phyloP scores from a whole-genome alignment of 2,113 vertebrate species.

The Rhipidura dahli region DNA sequence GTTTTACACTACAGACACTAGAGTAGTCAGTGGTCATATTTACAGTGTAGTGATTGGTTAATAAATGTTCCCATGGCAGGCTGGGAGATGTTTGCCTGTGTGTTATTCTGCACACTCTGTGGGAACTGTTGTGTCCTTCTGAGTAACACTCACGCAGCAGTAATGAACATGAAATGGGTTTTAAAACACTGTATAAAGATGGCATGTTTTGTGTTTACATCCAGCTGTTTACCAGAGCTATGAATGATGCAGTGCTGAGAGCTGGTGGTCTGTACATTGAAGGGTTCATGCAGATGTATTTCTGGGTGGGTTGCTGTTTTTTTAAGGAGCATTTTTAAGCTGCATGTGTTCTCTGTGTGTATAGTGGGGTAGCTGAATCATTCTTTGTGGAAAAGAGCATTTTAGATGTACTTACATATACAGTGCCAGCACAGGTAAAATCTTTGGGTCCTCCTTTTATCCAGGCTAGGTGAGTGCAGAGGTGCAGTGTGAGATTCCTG shows the following conservation, averaged over 20 bases:
- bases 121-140: neutral
- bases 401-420: neutral
- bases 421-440: neutral
- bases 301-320: neutral
- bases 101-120: neutral
- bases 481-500: neutral
- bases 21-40: neutral
- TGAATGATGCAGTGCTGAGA: neutral
- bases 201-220: neutral
- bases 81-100: neutral
- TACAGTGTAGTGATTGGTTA: neutral
- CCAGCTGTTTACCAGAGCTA: neutral
- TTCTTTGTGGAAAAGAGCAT: neutral
- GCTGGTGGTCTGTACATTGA: neutral
- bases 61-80: neutral
- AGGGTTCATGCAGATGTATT: neutral
- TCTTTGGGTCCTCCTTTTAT: neutral
- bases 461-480: neutral
- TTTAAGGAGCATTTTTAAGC: neutral
- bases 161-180: neutral
- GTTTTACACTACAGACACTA: neutral
- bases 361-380: neutral
- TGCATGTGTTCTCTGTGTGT: fast-evolving
- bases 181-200: neutral
- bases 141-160: neutral